Conservation (phyloP, 2,888 invertebrate species). For the Orchestes rusci region DNA sequence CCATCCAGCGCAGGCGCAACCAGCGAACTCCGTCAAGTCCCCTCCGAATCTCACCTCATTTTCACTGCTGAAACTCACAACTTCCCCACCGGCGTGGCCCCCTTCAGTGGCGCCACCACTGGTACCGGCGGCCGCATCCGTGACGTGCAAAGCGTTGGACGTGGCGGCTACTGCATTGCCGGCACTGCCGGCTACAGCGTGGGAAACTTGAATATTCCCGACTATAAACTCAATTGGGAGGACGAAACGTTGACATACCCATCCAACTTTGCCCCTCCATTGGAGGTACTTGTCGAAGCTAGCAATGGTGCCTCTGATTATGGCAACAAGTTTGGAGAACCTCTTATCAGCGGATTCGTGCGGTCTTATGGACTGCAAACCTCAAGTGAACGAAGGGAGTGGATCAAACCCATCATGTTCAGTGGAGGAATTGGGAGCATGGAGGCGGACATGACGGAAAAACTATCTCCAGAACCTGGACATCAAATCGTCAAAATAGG, state of each 20-base stretch:
- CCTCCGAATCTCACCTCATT: slow-evolving; percentile 74
- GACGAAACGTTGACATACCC: slow-evolving; percentile 69
- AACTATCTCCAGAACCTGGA: slow-evolving; percentile 69
- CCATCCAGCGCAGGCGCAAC: slow-evolving; percentile 62
- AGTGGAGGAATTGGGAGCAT: slow-evolving; percentile 89
- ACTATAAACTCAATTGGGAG: slow-evolving; percentile 85
- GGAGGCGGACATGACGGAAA: slow-evolving; percentile 73
- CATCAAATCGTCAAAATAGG: slow-evolving; percentile 93
- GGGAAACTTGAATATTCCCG: slow-evolving; percentile 86
- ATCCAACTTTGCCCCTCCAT: slow-evolving; percentile 79
- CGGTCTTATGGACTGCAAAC: slow-evolving; percentile 80
- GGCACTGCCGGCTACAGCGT: slow-evolving; percentile 96
- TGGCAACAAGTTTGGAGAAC: slow-evolving; percentile 99
- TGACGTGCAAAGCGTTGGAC: slow-evolving; percentile 91
- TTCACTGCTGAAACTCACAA: slow-evolving; percentile 99
- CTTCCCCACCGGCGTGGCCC: slow-evolving; percentile 95
- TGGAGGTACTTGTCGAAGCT: slow-evolving; percentile 88
- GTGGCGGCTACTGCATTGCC: slow-evolving; percentile 89
- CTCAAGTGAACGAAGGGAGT: slow-evolving; percentile 63
- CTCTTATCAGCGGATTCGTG: slow-evolving; percentile 84
- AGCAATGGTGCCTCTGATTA: slow-evolving; percentile 98
- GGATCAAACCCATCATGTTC: slow-evolving; percentile 98
- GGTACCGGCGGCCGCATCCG: slow-evolving; percentile 94
- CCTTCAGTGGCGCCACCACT: slow-evolving; percentile 96
- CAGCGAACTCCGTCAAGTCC: slow-evolving; percentile 48